phyloP scores from a whole-genome alignment of 1,140 invertebrate genomes.

The Nasonia longicornis region DNA sequence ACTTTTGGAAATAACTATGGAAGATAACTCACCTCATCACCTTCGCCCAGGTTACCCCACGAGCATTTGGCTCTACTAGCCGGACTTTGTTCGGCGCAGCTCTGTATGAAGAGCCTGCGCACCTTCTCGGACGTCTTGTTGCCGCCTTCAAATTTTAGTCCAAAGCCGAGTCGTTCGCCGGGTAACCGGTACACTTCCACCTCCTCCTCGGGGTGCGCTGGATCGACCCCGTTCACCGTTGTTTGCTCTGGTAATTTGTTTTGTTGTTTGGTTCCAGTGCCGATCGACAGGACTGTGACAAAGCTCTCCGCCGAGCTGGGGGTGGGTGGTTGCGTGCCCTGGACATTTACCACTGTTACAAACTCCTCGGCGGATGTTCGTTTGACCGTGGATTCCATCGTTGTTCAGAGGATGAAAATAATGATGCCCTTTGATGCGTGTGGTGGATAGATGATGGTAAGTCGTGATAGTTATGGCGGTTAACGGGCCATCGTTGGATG shows the following conservation, averaged over 20 bases:
- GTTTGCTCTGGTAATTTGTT: slow-evolving; percentile 54
- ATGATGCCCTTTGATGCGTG: neutral
- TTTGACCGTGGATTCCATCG: neutral
- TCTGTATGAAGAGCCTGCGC: slow-evolving; percentile 85
- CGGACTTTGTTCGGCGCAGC: slow-evolving; percentile 88
- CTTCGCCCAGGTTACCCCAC: slow-evolving; percentile 84
- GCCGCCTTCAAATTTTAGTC: slow-evolving; percentile 91
- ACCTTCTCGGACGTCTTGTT: slow-evolving; percentile 81
- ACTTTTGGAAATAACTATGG: neutral
- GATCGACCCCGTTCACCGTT: slow-evolving; percentile 55
- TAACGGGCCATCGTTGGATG: neutral
- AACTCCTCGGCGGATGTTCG: slow-evolving; percentile 66
- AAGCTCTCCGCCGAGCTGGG: slow-evolving; percentile 62
- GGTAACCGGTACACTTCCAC: slow-evolving; percentile 86
- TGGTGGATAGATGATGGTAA: neutral
- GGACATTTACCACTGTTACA: slow-evolving; percentile 77
- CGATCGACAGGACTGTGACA: slow-evolving; percentile 69
- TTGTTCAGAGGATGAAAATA: neutral
- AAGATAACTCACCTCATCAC: slow-evolving; percentile 76
- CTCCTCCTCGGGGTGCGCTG: slow-evolving; percentile 73
- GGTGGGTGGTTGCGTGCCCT: slow-evolving; percentile 44
- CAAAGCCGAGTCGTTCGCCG: slow-evolving; percentile 90
- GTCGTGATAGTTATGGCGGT: neutral
- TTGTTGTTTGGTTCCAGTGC: slow-evolving; percentile 50
- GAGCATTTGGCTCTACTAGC: slow-evolving; percentile 82